Evolutionary conservation across 2,113 vertebrate species (phyloP).

Genomic region (Grus americana): DNA sequence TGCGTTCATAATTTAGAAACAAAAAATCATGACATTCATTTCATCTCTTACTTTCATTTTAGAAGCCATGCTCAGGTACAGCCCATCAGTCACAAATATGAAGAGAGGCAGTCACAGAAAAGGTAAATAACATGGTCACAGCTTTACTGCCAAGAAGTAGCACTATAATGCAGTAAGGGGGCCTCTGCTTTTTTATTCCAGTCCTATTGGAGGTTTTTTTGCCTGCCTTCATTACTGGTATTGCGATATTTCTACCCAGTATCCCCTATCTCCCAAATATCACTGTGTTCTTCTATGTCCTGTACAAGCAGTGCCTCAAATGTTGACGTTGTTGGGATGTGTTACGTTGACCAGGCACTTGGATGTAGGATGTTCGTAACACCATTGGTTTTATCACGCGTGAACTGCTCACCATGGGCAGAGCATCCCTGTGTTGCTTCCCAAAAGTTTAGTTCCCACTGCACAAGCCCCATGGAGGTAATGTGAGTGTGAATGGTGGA

Average conservation of each 20-base stretch:
- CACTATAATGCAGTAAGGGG: accelerated
- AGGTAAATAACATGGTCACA: neutral
- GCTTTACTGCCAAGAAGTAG: neutral
- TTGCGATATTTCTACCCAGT: neutral
- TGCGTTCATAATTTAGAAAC: neutral
- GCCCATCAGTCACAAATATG: neutral
- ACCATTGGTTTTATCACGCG: neutral
- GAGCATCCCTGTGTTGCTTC: neutral
- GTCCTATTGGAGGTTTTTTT: accelerated
- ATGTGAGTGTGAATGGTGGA: accelerated
- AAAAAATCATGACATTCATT: neutral
- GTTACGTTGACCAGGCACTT: accelerated
- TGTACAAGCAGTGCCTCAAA: neutral
- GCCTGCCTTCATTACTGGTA: neutral
- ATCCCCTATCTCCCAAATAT: neutral
- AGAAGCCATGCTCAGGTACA: neutral
- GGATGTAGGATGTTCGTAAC: neutral
- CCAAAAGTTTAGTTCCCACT: neutral
- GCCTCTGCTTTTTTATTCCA: neutral
- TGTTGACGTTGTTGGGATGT: neutral
- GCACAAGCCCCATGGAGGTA: neutral
- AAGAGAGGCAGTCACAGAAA: neutral
- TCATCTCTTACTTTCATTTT: neutral
- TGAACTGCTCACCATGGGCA: neutral
- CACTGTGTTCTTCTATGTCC: neutral